Evolutionary conservation across 2,113 vertebrate genomes (phyloP).

Genomic region (western clawed frog (Xenopus tropicalis)): UCB_Xtro_10.0 CM004446.2:50188001-50188500

Average conservation of each 20-base stretch:
- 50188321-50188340: slow-evolving; percentile 34
- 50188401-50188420: slow-evolving; percentile 42
- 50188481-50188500: slow-evolving; percentile 34
- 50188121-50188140: not conserved
- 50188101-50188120: no score
- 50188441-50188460: slow-evolving; percentile 28
- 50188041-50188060: no score
- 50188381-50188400: slow-evolving; percentile 39
- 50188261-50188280: slow-evolving; percentile 38
- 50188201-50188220: not conserved
- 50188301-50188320: slow-evolving; percentile 35
- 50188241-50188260: slow-evolving; percentile 28
- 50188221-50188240: not conserved
- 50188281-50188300: slow-evolving; percentile 30
- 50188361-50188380: slow-evolving; percentile 38
- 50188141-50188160: not conserved
- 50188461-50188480: slow-evolving; percentile 38
- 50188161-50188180: not conserved
- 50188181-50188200: not conserved
- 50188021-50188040: no score
- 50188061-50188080: no score
- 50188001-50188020: no score
- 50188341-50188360: slow-evolving; percentile 37
- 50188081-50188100: no score
- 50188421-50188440: slow-evolving; percentile 32